A percentile compares a stretch with the other conserved stretches of the same genome.
These are phyloP conservation scores for Oreochromis mossambicus DNA, from an alignment of 2,797 vertebrate species.

Conservation along the genomic window DNA sequence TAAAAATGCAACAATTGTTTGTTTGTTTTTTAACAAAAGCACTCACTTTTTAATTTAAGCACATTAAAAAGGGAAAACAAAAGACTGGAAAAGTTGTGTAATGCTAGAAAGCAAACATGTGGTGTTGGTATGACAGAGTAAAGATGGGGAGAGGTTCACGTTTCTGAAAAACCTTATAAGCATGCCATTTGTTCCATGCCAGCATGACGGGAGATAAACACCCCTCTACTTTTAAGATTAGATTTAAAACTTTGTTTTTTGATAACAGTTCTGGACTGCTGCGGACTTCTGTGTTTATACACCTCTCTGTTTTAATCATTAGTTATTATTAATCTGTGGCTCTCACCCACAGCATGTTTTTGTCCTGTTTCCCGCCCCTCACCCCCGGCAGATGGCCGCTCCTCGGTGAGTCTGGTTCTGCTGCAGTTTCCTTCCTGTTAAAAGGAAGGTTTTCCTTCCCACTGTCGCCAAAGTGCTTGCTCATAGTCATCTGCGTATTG, in stretches of 20 bases:
- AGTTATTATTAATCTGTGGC: not conserved
- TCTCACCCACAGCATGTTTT: not conserved
- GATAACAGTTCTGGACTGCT: not conserved
- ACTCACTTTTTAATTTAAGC: not conserved
- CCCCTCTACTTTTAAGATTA: not conserved
- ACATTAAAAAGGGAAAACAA: not conserved
- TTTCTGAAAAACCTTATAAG: not conserved
- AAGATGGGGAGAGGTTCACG: not conserved
- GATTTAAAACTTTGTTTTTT: not conserved
- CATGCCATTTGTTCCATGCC: not conserved
- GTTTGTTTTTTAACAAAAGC: rapidly evolving
- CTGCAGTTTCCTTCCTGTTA: not conserved
- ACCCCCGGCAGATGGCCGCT: rapidly evolving
- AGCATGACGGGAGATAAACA: not conserved
- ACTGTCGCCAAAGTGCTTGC: not conserved
- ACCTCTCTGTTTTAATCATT: not conserved
- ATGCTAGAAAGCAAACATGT: not conserved
- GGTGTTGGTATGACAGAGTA: not conserved
- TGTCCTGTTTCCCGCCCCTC: not conserved
- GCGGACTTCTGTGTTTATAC: too few relatives aligned
- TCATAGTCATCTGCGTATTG: not conserved
- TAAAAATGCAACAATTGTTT: not conserved
- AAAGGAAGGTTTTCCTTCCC: not conserved
- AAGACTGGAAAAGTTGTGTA: not conserved
- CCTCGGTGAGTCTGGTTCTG: rapidly evolving